A percentile compares a stretch with the other conserved stretches of the same genome.
Conservation (phyloP, 2,888 invertebrate genomes). For the Epinotia demarniana region DNA sequence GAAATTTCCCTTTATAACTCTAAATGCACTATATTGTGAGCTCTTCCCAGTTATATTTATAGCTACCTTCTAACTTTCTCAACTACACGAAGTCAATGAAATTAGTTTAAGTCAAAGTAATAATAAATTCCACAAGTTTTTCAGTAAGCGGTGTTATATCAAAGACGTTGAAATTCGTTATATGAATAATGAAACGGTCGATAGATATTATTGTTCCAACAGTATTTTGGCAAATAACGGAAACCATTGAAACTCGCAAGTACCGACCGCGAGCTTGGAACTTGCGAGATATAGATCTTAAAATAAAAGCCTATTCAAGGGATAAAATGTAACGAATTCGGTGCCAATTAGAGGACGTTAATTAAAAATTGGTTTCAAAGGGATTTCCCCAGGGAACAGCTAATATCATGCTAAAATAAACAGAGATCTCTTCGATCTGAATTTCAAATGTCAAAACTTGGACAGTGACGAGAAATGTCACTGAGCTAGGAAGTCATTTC, state of each 20-base stretch:
- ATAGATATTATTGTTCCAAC: neutral
- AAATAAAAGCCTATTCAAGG: constrained; percentile 27
- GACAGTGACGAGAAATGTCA: constrained; percentile 57
- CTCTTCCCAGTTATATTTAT: no score
- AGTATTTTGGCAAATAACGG: neutral
- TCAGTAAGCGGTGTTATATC: no score
- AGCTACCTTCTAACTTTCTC: no score
- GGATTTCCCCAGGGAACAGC: constrained; percentile 48
- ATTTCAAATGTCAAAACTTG: constrained; percentile 70
- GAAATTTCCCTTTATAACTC: no score
- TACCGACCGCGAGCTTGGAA: neutral
- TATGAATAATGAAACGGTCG: neutral
- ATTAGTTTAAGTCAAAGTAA: no score
- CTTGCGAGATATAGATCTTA: no score
- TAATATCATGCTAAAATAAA: constrained; percentile 64
- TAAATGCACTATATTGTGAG: no score
- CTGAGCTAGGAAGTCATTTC: constrained; percentile 51
- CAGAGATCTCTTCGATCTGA: constrained; percentile 63
- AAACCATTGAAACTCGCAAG: neutral
- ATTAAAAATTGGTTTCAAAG: constrained; percentile 45
- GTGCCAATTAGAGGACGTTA: constrained; percentile 39
- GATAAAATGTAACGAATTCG: constrained; percentile 36
- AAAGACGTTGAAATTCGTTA: neutral
- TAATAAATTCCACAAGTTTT: no score
- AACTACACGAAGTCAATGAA: no score